These are phyloP conservation scores for Euphysa ruthae DNA, from an alignment of 30 jellyfish, hydroid and myxozoan species.

Conservation along the genomic window DNA sequence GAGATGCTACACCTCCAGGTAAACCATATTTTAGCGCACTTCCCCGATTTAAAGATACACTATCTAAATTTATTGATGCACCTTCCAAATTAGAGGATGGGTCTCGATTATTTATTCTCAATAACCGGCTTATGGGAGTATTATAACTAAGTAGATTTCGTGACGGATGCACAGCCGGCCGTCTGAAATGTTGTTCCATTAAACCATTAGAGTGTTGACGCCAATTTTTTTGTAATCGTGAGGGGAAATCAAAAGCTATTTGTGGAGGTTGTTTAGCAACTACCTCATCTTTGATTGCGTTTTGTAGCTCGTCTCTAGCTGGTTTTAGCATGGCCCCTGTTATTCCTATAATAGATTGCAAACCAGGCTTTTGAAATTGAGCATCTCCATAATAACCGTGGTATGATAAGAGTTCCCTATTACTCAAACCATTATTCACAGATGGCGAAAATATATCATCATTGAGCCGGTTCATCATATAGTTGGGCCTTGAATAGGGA, in stretches of 20 bases:
- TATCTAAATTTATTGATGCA: no score
- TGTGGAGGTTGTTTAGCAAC: conserved; percentile 31
- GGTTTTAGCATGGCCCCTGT: neutral
- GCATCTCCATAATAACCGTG: conserved; percentile 10
- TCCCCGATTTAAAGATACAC: neutral
- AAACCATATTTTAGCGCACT: neutral
- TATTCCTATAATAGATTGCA: neutral
- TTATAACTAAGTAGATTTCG: no score
- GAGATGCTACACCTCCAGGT: conserved; percentile 17
- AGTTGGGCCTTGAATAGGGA: conserved; percentile 82
- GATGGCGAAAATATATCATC: conserved; percentile 80
- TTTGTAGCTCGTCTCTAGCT: conserved; percentile 20
- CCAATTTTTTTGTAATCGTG: no score
- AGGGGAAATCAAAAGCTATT: no score
- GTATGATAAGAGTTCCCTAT: conserved; percentile 77
- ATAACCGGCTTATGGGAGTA: no score
- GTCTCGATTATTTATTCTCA: no score
- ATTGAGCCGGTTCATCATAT: conserved; percentile 78
- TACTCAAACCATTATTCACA: conserved; percentile 38
- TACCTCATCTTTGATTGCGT: conserved; percentile 54
- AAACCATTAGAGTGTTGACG: no score
- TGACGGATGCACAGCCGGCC: no score
- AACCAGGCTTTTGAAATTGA: neutral
- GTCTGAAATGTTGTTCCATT: no score
- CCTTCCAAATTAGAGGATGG: no score